phyloP scores from a whole-genome alignment of 2,888 invertebrate genomes.

The Hyposoter didymator region DNA sequence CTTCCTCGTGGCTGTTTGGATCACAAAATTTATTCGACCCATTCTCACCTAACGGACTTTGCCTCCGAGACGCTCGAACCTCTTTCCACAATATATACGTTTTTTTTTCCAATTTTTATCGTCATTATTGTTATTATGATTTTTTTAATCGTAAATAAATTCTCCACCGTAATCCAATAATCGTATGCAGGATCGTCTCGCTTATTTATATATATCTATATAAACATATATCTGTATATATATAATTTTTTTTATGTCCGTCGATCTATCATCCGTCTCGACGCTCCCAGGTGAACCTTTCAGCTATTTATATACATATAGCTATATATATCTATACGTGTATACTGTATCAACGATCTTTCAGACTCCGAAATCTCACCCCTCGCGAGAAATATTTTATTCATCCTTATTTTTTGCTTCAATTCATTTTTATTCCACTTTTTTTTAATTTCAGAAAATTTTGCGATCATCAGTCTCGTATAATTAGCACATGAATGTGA shows the following conservation, averaged over 20 bases:
- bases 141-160: slow-evolving; percentile 44
- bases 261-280: slow-evolving; percentile 68
- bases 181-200: slow-evolving; percentile 69
- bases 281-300: slow-evolving; percentile 48
- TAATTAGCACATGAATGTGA: slow-evolving; percentile 13
- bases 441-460: slow-evolving; percentile 12
- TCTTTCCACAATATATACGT: slow-evolving; percentile 19
- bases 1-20: slow-evolving; percentile 38
- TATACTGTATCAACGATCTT: slow-evolving; percentile 54
- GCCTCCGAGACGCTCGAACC: slow-evolving; percentile 25
- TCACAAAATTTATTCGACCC: slow-evolving; percentile 57
- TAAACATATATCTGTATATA: slow-evolving; percentile 2
- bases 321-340: background rate
- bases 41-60: slow-evolving; percentile 52
- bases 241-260: slow-evolving; percentile 39
- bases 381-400: slow-evolving; percentile 44
- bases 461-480: slow-evolving; percentile 2
- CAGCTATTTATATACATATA: slow-evolving; percentile 31
- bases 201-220: slow-evolving; percentile 20
- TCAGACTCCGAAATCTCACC: slow-evolving; percentile 39
- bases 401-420: background rate
- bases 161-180: slow-evolving; percentile 63
- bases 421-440: background rate
- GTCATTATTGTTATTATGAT: slow-evolving; percentile 40
- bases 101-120: slow-evolving; percentile 42